Evolutionary conservation across 2,888 invertebrate genomes (phyloP), one percentile per base, ranked within the genome.

Genomic region (Ischnura elegans): DNA sequence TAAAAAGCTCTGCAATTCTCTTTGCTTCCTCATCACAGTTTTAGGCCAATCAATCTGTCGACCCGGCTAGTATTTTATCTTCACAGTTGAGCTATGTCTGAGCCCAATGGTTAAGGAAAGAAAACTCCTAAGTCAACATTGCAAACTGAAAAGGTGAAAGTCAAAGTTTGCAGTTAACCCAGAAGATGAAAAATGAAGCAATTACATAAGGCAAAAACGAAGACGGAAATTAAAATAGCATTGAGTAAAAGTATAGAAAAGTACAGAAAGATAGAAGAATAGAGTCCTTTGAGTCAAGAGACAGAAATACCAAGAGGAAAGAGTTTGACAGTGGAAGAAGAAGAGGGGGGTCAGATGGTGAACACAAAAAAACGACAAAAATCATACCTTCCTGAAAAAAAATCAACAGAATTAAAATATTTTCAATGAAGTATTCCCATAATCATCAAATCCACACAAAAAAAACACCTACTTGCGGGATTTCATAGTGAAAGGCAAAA

Each of bases 271-370:
- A 4, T 36, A 36, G 36, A 76, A 29, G 36, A 36, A 16, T n/a
- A 61, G 61, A n/a, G 61, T 61, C 5, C 13, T 13, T 16, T 76
- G 76, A 76, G 36, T 76, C 76, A 76, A 76, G 76, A 76, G 76
- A 76, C 36, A 76, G 76, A 76, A 25, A 36, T 76, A 36, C 25
- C 25, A 76, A 76, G 76, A 76, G 76, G 36, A 10, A 36, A 76
- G 10, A 36, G 76, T 29, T 76, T 36, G 84, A 84, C 46, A 84
- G 76, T 93, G 84, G 19, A 84, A 84, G 85, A 93, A 93, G 45
- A 19, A 47, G 86, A 87, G 87, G 47, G 29, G 29, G 36, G 25
- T 36, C 36, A 36, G 76, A 76, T n/a, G 13, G 76, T 36, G 29
- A 76, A 36, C 5, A 36, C 10, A 36, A 36, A 76, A 36, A 76